These are phyloP conservation scores for Epistrophe eligans DNA, from an alignment of 2,888 invertebrate species.

Conservation along the genomic window DNA sequence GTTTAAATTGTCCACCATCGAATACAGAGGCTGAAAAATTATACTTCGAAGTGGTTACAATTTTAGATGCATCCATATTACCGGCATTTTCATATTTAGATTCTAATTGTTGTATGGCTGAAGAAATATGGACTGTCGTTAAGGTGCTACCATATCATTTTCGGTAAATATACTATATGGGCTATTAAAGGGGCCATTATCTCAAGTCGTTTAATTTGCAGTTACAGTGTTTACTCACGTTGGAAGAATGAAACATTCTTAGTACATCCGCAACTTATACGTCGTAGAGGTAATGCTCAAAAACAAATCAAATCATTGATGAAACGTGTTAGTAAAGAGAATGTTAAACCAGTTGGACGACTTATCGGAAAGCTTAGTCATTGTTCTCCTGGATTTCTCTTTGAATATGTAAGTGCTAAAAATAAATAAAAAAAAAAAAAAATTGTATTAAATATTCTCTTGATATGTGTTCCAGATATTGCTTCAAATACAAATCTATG, in stretches of 20 bases:
- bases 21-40: constrained; percentile 85
- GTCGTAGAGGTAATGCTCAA: constrained; percentile 93
- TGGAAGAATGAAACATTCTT: constrained; percentile 97
- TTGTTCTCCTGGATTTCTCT: constrained; percentile 96
- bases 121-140: constrained; percentile 96
- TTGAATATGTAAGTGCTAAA: constrained; percentile 91
- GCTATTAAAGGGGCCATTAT: neutral
- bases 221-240: constrained; percentile 95
- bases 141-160: constrained; percentile 94
- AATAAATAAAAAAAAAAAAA: neutral
- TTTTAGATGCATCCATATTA: constrained; percentile 94
- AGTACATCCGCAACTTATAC: constrained; percentile 92
- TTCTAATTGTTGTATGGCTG: constrained; percentile 97
- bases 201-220: constrained; percentile 79
- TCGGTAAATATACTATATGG: constrained; percentile 83
- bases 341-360: constrained; percentile 97
- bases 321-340: constrained; percentile 99
- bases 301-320: constrained; percentile 97
- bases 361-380: constrained; percentile 98
- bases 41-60: constrained; percentile 92
- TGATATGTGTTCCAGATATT: constrained; percentile 85
- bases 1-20: constrained; percentile 80
- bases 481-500: constrained; percentile 95
- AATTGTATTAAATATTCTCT: neutral
- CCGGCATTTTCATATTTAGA: constrained; percentile 96